These are phyloP conservation scores for Coelopa frigida DNA, from an alignment of 1,140 invertebrate genomes.

Conservation along the genomic window DNA sequence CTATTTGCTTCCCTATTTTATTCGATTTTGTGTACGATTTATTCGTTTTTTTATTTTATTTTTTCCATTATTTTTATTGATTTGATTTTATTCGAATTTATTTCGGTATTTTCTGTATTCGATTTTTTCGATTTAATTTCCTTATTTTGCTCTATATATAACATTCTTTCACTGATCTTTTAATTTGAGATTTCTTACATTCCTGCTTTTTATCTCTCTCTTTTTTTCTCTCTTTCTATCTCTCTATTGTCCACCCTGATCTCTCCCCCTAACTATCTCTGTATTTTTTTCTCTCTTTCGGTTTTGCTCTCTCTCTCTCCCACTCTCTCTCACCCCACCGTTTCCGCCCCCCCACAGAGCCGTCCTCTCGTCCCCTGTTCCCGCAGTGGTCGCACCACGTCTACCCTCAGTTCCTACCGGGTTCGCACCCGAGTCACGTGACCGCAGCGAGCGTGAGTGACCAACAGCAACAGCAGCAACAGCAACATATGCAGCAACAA, in stretches of 20 bases:
- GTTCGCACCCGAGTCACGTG: constrained; percentile 64
- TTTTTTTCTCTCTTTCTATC: constrained; percentile 20
- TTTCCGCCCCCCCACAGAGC: constrained; percentile 20
- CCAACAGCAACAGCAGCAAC: constrained; percentile 43
- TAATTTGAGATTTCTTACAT: too few species aligned
- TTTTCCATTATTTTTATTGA: too few species aligned
- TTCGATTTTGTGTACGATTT: too few species aligned
- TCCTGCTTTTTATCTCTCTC: background rate
- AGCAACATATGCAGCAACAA: constrained; percentile 27
- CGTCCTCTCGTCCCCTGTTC: constrained; percentile 64
- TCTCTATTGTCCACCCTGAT: too few species aligned
- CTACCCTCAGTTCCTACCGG: constrained; percentile 83
- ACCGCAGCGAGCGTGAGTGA: constrained; percentile 49
- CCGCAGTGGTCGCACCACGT: constrained; percentile 89
- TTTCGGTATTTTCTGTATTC: too few species aligned
- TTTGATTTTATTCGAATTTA: too few species aligned
- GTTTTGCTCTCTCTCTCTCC: background rate
- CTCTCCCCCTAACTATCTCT: background rate
- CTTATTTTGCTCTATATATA: too few species aligned
- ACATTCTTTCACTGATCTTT: too few species aligned
- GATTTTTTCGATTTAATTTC: too few species aligned
- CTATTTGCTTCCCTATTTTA: too few species aligned
- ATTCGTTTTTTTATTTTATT: too few species aligned
- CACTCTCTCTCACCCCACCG: background rate
- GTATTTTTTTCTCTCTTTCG: background rate